These are phyloP conservation scores for Trichopria drosophilae DNA, from an alignment of 2,888 invertebrate species.

Conservation along the genomic window DNA sequence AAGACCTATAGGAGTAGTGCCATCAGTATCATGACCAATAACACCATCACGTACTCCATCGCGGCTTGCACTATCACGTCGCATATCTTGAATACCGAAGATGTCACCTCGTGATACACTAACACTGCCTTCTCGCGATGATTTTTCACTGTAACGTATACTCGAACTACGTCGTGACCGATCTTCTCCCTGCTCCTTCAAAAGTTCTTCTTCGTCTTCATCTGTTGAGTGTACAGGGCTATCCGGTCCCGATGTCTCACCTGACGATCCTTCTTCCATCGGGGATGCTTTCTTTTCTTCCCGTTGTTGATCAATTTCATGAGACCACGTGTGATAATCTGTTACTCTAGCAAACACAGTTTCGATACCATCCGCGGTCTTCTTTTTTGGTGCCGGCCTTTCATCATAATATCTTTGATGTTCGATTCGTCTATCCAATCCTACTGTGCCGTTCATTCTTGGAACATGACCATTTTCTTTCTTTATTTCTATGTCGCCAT, in stretches of 20 bases:
- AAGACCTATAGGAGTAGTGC: slow-evolving; percentile 54
- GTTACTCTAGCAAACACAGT: slow-evolving; percentile 60
- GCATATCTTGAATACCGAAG: slow-evolving; percentile 55
- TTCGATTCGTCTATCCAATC: slow-evolving; percentile 38
- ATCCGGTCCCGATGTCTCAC: slow-evolving; percentile 87
- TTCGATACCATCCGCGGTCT: slow-evolving; percentile 53
- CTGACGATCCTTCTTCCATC: slow-evolving; percentile 70
- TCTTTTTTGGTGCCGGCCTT: slow-evolving; percentile 51
- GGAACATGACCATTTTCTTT: slow-evolving; percentile 33
- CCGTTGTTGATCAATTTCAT: slow-evolving; percentile 51
- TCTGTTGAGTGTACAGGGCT: slow-evolving; percentile 77
- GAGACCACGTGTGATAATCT: slow-evolving; percentile 60
- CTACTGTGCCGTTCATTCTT: slow-evolving; percentile 45
- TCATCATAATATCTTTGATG: slow-evolving; percentile 46
- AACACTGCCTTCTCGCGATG: slow-evolving; percentile 57
- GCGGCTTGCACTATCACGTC: slow-evolving; percentile 56
- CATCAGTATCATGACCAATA: slow-evolving; percentile 49
- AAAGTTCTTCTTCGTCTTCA: slow-evolving; percentile 67
- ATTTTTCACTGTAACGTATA: slow-evolving; percentile 50
- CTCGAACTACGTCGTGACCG: slow-evolving; percentile 56
- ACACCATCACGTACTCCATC: slow-evolving; percentile 53
- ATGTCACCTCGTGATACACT: slow-evolving; percentile 57
- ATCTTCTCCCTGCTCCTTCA: slow-evolving; percentile 58
- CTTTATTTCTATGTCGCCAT: slow-evolving; percentile 39
- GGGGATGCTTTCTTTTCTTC: slow-evolving; percentile 46